phyloP scores from a whole-genome alignment of 2,797 vertebrate species.

The Toxotes lorentzi region DNA sequence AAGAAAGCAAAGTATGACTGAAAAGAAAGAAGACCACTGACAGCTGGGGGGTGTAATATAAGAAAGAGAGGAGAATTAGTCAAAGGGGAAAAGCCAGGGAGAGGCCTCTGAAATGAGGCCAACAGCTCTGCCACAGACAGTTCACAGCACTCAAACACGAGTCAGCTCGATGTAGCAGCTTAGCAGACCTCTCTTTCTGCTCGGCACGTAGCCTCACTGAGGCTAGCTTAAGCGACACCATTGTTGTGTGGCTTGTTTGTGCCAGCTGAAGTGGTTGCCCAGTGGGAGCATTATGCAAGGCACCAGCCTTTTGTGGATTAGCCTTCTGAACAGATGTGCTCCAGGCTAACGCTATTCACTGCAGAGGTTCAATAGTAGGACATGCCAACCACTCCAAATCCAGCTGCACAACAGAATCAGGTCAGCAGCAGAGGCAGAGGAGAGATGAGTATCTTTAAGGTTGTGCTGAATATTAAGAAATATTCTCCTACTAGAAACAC shows the following conservation, averaged over 20 bases:
- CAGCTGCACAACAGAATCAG: slow-evolving; percentile 46
- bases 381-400: slow-evolving; percentile 43
- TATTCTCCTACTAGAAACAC: background rate
- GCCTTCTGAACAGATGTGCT: slow-evolving; percentile 72
- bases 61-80: slow-evolving; percentile 23
- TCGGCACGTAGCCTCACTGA: slow-evolving; percentile 10
- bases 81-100: slow-evolving; percentile 27
- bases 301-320: slow-evolving; percentile 67
- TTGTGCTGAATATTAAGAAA: background rate
- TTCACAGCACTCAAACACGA: slow-evolving; percentile 22
- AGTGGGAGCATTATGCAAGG: slow-evolving; percentile 55
- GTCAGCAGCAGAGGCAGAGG: slow-evolving; percentile 33
- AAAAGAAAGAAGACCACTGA: slow-evolving; percentile 18
- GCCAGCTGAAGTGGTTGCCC: slow-evolving; percentile 55
- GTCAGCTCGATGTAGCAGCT: slow-evolving; percentile 19
- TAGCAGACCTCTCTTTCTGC: slow-evolving; percentile 34
- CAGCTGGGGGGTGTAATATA: background rate
- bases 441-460: background rate
- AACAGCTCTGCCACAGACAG: slow-evolving; percentile 27
- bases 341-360: slow-evolving; percentile 54
- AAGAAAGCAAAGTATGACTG: slow-evolving; percentile 2
- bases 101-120: slow-evolving; percentile 46
- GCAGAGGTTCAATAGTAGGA: slow-evolving; percentile 59
- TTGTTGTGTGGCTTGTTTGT: slow-evolving; percentile 49
- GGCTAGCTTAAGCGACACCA: slow-evolving; percentile 27